A percentile compares a stretch with the other conserved stretches of the same genome.
Conservation (phyloP, 2,113 vertebrate genomes). For the Laterallus jamaicensis region DNA sequence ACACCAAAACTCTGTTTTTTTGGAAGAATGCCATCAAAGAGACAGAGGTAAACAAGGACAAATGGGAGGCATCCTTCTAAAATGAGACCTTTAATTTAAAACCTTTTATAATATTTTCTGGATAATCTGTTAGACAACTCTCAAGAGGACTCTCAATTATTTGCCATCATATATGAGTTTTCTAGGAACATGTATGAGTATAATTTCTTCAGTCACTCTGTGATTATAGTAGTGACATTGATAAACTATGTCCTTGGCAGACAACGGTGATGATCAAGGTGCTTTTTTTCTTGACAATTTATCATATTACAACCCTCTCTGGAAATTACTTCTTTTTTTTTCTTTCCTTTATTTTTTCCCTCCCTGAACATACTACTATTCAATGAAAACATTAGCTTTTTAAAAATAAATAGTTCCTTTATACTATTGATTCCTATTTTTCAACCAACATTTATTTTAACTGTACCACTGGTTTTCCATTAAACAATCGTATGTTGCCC, state of each 20-base stretch:
- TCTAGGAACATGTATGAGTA: not conserved
- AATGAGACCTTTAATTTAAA: not conserved
- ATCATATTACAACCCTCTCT: constrained; percentile 73
- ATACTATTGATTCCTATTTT: constrained; percentile 8
- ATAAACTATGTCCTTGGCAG: constrained; percentile 77
- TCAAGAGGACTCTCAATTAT: not conserved
- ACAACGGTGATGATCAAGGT: constrained; percentile 75
- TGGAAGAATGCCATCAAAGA: not conserved
- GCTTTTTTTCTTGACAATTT: constrained; percentile 72
- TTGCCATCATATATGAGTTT: not conserved
- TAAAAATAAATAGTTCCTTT: constrained; percentile 31
- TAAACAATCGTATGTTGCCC: not conserved
- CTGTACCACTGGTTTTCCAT: not conserved
- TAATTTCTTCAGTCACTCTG: constrained; percentile 51
- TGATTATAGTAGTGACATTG: constrained; percentile 73
- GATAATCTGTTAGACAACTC: not conserved
- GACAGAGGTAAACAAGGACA: not conserved
- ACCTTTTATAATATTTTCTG: not conserved
- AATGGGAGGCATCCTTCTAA: not conserved
- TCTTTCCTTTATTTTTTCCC: constrained; percentile 52
- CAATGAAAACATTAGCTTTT: constrained; percentile 29
- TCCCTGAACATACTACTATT: constrained; percentile 68
- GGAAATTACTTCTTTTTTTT: constrained; percentile 72
- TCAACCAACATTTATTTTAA: constrained; percentile 21
- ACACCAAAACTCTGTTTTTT: not conserved